phyloP scores from a whole-genome alignment of 2,113 vertebrate genomes.

The Campylorhamphus procurvoides region DNA sequence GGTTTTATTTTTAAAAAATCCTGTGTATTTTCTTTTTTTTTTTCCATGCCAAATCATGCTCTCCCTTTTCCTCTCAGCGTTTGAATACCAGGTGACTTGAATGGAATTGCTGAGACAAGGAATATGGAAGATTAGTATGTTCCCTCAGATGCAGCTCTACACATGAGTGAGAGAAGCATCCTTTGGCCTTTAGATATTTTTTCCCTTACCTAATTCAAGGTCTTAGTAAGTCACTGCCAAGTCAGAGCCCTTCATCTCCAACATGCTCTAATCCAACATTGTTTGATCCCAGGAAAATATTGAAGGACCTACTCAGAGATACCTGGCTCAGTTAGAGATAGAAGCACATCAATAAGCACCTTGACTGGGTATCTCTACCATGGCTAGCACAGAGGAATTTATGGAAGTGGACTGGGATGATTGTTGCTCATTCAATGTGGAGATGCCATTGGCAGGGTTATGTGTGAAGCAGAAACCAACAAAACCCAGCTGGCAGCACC shows the following conservation, averaged over 20 bases:
- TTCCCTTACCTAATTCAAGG: background rate
- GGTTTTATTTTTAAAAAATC: background rate
- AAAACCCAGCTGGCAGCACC: background rate
- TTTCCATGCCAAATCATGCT: background rate
- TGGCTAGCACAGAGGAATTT: background rate
- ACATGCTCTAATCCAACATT: fast-evolving
- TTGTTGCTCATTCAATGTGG: fast-evolving
- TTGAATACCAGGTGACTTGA: background rate
- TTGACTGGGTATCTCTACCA: background rate
- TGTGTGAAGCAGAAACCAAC: background rate
- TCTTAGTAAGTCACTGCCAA: background rate
- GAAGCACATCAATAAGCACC: background rate
- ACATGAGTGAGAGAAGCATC: background rate
- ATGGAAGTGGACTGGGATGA: background rate
- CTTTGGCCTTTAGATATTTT: background rate
- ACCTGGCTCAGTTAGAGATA: background rate
- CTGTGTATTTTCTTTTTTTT: background rate
- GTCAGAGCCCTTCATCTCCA: background rate
- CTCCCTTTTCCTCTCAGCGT: background rate
- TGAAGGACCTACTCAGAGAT: background rate
- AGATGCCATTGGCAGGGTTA: background rate
- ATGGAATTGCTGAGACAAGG: background rate
- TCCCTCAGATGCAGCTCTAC: background rate
- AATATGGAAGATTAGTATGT: background rate
- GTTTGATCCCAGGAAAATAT: background rate